Conservation (phyloP, 2,797 vertebrate species). For the Notoglanidium macrostoma region DNA sequence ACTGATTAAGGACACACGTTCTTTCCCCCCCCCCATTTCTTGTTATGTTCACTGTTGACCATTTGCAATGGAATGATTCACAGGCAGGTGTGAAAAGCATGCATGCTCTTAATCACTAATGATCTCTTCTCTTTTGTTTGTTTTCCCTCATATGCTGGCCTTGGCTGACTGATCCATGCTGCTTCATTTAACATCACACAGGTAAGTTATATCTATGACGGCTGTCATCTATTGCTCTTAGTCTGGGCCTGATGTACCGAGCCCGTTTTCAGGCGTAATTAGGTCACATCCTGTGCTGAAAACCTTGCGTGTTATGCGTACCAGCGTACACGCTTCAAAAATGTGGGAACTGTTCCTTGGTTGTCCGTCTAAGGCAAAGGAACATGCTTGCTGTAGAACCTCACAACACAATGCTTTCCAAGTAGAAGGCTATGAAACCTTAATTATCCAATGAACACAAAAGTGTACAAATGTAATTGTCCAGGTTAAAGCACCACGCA, state of each 20-base stretch:
- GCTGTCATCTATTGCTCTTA: slow-evolving; percentile 40
- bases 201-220: slow-evolving; percentile 63
- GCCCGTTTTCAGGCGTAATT: background rate
- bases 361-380: background rate
- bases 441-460: slow-evolving; percentile 10
- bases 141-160: slow-evolving; percentile 53
- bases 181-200: slow-evolving; percentile 50
- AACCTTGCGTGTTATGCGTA: background rate
- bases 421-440: slow-evolving; percentile 8
- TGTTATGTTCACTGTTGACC: no score
- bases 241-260: slow-evolving; percentile 45
- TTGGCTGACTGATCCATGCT: slow-evolving; percentile 45
- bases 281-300: background rate
- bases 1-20: no score
- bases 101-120: slow-evolving; percentile 27
- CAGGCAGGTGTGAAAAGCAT: background rate
- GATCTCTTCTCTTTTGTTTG: slow-evolving; percentile 35
- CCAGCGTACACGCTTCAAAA: no score
- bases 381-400: background rate
- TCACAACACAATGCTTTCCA: background rate
- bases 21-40: no score
- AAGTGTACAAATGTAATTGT: background rate
- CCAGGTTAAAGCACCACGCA: background rate
- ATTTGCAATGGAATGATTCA: no score
- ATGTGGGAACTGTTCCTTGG: background rate